A percentile compares a stretch with the other conserved stretches of the same genome.
These are phyloP conservation scores for Bedellia somnulentella DNA, from an alignment of 2,888 invertebrate genomes.

Conservation along the genomic window DNA sequence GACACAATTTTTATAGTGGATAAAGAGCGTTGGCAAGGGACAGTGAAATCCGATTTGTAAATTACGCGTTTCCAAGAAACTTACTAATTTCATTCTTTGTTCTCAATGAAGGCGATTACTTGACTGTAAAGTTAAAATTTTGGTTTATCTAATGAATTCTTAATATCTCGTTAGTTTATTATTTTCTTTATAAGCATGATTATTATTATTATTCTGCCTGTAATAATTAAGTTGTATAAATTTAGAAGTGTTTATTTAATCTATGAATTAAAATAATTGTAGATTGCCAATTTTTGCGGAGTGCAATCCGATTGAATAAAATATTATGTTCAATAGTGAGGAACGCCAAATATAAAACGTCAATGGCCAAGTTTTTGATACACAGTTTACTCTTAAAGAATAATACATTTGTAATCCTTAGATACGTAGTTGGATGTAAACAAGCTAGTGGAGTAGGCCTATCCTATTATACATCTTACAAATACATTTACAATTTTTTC, in stretches of 20 bases:
- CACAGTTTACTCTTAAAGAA: neutral
- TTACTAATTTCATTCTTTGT: no score
- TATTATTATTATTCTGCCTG: constrained; percentile 23
- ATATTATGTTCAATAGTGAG: no score
- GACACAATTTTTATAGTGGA: no score
- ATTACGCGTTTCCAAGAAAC: no score
- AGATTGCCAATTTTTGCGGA: no score
- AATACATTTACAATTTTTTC: constrained; percentile 20
- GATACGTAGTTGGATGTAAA: constrained; percentile 44
- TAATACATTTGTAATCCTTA: constrained; percentile 28
- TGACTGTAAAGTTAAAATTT: constrained; percentile 47
- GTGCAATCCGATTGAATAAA: no score
- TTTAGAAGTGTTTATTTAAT: constrained; percentile 33
- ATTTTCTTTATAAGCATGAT: constrained; percentile 20
- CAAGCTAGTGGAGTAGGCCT: constrained; percentile 22
- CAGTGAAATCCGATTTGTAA: no score
- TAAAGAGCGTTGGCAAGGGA: no score
- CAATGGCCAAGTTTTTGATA: constrained; percentile 50
- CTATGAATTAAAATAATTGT: no score
- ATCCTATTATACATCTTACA: neutral
- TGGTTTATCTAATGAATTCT: constrained; percentile 28
- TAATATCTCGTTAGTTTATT: constrained; percentile 38
- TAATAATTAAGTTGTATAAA: constrained; percentile 51
- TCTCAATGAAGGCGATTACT: no score
- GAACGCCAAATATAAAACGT: no score